phyloP scores from a whole-genome alignment of 30 jellyfish, hydroid and myxozoan genomes.

The Chrysaora quinquecirrha region DNA sequence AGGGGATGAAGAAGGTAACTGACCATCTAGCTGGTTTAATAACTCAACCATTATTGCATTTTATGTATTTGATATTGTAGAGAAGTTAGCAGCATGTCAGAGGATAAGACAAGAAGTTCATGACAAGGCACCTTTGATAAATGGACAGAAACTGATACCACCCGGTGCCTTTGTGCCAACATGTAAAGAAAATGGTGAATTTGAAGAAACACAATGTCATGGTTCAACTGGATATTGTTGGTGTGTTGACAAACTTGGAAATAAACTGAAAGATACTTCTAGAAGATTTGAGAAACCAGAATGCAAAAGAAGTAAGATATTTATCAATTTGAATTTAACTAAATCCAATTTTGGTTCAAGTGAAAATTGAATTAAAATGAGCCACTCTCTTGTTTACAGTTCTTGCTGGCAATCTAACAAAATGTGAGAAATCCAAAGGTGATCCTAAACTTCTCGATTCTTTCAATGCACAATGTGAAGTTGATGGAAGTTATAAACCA shows the following conservation, averaged over 20 bases:
- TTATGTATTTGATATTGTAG: conserved; percentile 2
- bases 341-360: background rate
- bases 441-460: conserved; percentile 21
- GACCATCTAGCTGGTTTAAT: no score
- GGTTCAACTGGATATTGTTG: conserved; percentile 76
- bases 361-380: background rate
- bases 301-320: conserved; percentile 37
- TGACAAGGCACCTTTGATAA: conserved; percentile 6
- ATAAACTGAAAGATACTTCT: conserved; percentile 32
- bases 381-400: background rate
- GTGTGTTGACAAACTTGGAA: conserved; percentile 69
- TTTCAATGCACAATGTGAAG: conserved; percentile 58
- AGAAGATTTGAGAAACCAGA: conserved; percentile 47
- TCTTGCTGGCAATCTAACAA: conserved; percentile 39
- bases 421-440: conserved; percentile 20
- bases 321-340: no score
- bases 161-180: conserved; percentile 74
- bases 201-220: conserved; percentile 67
- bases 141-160: conserved; percentile 8
- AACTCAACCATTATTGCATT: no score
- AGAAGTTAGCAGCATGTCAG: conserved; percentile 24
- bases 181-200: conserved; percentile 69
- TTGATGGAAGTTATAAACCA: conserved; percentile 60
- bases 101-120: conserved; percentile 8
- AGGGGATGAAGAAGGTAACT: no score